Base-by-base conservation (phyloP, 2,797 vertebrate species). In the Aplochiton taeniatus region DNA sequence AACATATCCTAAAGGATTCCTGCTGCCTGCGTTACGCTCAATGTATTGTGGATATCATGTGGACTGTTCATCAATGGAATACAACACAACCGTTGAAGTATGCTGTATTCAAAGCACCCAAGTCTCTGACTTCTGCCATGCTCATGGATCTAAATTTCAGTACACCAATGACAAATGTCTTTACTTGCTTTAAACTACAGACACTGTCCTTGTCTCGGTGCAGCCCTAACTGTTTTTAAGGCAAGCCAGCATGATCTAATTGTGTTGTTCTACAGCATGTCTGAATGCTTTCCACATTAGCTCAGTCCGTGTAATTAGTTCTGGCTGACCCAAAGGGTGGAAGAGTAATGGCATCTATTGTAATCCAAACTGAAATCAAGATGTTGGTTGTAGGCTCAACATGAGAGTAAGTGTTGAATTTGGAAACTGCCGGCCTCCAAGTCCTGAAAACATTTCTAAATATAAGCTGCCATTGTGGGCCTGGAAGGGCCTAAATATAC, bases 191-290 rank as follows among this genome's bases (percentile, higher is more conserved):
- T 6, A 3, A 31, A 31, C 31, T 31, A 31, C 3, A 31, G 31
- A 31, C 2, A 31, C 2, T 31, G 31, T 31, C 31, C 31, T 31
- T 31, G 31, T 18, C 12, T 19, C 10, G 8, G 1, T 11, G 50
- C 18, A 54, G 52, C 52, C 20, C 20, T 54, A 54, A 17, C 18
- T 41, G 4, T n/a, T 44, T 43, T 14, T 61, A 16, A 63, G 60
- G 20, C 55, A 72, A 62, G 18, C n/a, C 52, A 51, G 61, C 6
- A 45, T 46, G 61, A 61, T 43, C 19, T 50, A 61, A 73, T 51
- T 52, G 59, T 56, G 58, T 74, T 75, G 62, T 79, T 78, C 75
- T 78, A 65, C 70, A 73, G 73, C 76, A 73, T 67, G 60, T 63
- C 66, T 31, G 19, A 65, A 61, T 51, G 49, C 55, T 71, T 70